phyloP scores from a whole-genome alignment of 1,140 invertebrate species.

The Drosophila santomea region DNA sequence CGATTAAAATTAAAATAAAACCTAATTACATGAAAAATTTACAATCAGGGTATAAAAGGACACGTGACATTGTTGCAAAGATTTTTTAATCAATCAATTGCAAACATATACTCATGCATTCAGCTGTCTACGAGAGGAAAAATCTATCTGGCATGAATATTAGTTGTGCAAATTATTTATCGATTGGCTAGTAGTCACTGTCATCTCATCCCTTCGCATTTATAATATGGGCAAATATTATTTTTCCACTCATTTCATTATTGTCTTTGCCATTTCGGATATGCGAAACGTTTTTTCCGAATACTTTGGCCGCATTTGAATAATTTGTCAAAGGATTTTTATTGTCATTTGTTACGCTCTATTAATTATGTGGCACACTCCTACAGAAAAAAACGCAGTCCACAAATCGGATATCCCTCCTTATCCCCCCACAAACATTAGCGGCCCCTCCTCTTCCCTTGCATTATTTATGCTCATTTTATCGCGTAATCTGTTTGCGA shows the following conservation, averaged over 20 bases:
- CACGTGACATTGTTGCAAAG: background rate
- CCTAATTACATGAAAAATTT: conserved; percentile 5
- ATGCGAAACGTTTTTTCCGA: conserved; percentile 38
- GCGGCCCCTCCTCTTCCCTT: background rate
- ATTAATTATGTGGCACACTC: conserved; percentile 69
- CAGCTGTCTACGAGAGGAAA: background rate
- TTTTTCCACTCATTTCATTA: conserved; percentile 43
- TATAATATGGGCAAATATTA: conserved; percentile 36
- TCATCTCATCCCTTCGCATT: background rate
- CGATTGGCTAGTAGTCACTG: conserved; percentile 9
- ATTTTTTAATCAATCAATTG: conserved; percentile 12
- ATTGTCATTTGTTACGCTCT: conserved; percentile 67
- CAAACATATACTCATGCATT: background rate
- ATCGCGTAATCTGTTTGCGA: conserved; percentile 73
- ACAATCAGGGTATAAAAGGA: background rate
- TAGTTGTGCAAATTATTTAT: conserved; percentile 21
- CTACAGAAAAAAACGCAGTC: conserved; percentile 18
- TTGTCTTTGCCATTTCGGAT: conserved; percentile 39
- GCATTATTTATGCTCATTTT: conserved; percentile 71
- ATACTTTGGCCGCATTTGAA: conserved; percentile 63
- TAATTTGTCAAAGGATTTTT: conserved; percentile 62
- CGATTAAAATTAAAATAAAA: background rate
- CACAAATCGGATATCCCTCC: conserved; percentile 4
- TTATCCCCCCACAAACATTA: background rate
- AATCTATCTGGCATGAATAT: conserved; percentile 6